Evolutionary conservation across 2,888 invertebrate genomes (phyloP).

Genomic region (Caenorhabditis panamensis): DNA sequence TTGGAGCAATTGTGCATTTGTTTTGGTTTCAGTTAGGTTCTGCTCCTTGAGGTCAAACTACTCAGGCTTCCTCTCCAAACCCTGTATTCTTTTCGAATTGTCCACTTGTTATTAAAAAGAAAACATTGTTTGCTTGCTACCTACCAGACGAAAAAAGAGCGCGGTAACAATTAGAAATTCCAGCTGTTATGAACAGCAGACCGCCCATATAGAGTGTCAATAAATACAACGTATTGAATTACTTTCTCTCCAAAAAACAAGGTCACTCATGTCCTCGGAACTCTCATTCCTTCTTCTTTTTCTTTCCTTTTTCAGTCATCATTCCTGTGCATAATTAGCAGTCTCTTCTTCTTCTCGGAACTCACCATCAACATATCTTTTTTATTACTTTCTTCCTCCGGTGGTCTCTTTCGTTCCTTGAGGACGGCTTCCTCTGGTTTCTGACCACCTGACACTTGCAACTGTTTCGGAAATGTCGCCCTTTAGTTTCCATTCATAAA

Average conservation of each 20-base stretch:
- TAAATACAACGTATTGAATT: slow-evolving; percentile 47
- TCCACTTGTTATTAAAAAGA: no score
- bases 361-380: slow-evolving; percentile 33
- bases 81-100: no score
- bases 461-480: no score
- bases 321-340: neutral
- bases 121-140: neutral
- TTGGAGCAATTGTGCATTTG: no score
- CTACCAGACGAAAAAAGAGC: neutral
- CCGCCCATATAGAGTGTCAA: slow-evolving; percentile 1
- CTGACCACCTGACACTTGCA: neutral
- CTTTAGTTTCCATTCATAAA: no score
- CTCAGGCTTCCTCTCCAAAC: no score
- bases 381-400: slow-evolving; percentile 15
- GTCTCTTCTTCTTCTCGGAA: slow-evolving; percentile 10
- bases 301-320: no score
- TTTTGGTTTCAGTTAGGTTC: no score
- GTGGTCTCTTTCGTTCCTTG: neutral
- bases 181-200: slow-evolving; percentile 35
- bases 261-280: slow-evolving; percentile 16
- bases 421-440: neutral
- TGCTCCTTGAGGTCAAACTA: no score
- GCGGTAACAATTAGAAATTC: slow-evolving; percentile 43
- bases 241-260: slow-evolving; percentile 34
- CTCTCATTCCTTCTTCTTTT: slow-evolving; percentile 1